Conservation (phyloP, 2,113 vertebrate genomes). For the Galeopterus variegatus region DNA sequence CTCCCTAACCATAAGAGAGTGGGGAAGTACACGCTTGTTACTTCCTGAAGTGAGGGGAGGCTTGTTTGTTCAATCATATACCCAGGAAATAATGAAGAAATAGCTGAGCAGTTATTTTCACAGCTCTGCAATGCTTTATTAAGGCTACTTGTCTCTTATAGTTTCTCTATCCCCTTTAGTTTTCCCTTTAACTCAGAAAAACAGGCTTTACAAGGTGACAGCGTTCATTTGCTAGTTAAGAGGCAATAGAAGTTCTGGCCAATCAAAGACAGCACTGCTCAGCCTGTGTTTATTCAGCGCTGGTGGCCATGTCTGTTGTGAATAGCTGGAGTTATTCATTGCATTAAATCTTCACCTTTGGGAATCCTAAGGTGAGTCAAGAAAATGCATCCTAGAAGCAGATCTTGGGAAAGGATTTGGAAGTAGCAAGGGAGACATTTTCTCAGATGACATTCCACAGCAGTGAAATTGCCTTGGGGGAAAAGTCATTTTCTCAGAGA, state of each 20-base stretch:
- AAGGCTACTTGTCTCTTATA: slow-evolving; percentile 20
- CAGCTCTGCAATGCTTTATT: neutral
- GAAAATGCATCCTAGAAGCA: neutral
- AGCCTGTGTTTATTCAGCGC: neutral
- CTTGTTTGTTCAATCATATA: neutral
- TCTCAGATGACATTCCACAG: slow-evolving; percentile 27
- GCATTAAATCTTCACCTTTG: neutral
- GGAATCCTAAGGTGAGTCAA: neutral
- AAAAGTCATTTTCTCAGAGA: slow-evolving; percentile 47
- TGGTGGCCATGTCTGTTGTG: neutral
- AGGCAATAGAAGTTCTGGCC: neutral
- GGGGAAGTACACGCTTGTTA: neutral
- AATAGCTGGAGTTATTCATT: neutral
- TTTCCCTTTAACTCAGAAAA: slow-evolving; percentile 55
- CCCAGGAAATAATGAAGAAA: neutral
- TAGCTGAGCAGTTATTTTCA: neutral
- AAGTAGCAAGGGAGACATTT: neutral
- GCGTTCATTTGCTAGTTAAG: slow-evolving; percentile 48
- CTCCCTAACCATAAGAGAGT: neutral
- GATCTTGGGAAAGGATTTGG: slow-evolving; percentile 27
- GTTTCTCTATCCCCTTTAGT: neutral
- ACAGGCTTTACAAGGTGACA: slow-evolving; percentile 57
- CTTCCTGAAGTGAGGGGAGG: neutral
- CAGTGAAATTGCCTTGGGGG: neutral
- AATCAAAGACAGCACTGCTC: neutral